Percentiles rank a stretch among this genome's conserved stretches.
These are phyloP conservation scores for Eubucco bourcierii DNA, from an alignment of 2,113 vertebrate genomes.

Conservation along the genomic window DNA sequence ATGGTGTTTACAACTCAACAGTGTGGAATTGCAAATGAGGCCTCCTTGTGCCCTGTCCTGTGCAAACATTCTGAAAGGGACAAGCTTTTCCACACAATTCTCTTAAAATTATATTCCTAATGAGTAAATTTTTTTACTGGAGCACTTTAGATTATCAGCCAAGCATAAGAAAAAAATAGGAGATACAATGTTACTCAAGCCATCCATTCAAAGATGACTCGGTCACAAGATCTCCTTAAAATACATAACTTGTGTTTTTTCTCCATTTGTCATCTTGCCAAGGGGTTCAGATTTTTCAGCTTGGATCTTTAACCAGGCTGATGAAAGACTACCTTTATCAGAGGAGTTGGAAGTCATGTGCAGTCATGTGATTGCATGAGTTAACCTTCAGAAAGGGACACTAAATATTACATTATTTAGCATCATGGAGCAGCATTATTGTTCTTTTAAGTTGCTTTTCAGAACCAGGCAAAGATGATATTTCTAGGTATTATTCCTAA, in stretches of 20 bases:
- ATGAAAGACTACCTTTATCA: slow-evolving; percentile 6
- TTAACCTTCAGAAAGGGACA: neutral
- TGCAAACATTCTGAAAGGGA: neutral
- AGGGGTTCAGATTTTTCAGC: neutral
- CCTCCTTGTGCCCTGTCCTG: neutral
- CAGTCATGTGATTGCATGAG: slow-evolving; percentile 1
- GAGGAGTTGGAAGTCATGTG: neutral
- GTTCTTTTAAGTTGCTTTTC: neutral
- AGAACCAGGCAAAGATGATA: neutral
- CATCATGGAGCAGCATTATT: neutral
- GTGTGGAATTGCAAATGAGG: neutral
- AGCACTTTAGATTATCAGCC: neutral
- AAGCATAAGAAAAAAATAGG: neutral
- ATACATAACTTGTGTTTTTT: neutral
- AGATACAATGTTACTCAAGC: neutral
- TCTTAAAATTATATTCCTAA: neutral
- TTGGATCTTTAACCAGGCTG: neutral
- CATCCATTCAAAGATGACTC: neutral
- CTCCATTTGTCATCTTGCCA: neutral
- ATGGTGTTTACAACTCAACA: neutral
- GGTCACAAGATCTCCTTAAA: slow-evolving; percentile 26
- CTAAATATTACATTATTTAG: neutral
- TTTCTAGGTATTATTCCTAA: neutral
- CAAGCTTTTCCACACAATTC: neutral
- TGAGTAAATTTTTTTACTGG: neutral